Base-by-base conservation (phyloP, 2,797 vertebrate species). In the Eulemur coronatus region DNA sequence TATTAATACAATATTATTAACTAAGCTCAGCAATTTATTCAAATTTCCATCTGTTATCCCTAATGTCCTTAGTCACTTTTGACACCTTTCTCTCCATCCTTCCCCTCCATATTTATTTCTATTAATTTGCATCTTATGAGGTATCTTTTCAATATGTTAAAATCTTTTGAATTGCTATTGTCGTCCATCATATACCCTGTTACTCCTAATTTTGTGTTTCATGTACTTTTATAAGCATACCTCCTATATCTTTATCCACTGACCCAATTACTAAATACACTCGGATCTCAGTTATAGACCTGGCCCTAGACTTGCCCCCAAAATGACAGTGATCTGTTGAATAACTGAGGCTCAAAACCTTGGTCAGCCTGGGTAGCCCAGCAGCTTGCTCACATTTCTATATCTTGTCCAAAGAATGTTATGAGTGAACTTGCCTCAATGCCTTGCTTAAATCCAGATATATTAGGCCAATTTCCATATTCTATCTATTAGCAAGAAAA, bases 41-140 rank as follows among this genome's bases (percentile, higher is more conserved):
- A 91, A 73, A 80, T 69, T 90, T 72, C 41, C 17, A 78, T 72
- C 33, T 92, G 50, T 96, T 88, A 92, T 20, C 65, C 61, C 30
- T 84, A 24, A 55, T 70, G 15, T 52, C 28, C 57, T 93, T 69
- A 67, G 35, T 15, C 17, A 82, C 69, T 95, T 67, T 57, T 85
- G 67, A 72, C 6, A 70, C 17, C 48, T 67, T 67, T 63, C 18
- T 93, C 57, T 80, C 65, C 15, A 50, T 57, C 5, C 5, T 9
- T 52, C n/a, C 26, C 33, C 67, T 48, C 41, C 63, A 73, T 26
- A 67, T 55, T 91, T 92, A 87, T 52, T 24, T 78, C 35, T 59
- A 63, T 78, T 70, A 67, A 67, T 43, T 93, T 57, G 82, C 13
- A 72, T 13, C 9, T 73, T 81, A 26, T 63, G 48, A 52, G 24